These are phyloP conservation scores for Brotula barbata DNA, from an alignment of 2,797 vertebrate species.

Conservation along the genomic window DNA sequence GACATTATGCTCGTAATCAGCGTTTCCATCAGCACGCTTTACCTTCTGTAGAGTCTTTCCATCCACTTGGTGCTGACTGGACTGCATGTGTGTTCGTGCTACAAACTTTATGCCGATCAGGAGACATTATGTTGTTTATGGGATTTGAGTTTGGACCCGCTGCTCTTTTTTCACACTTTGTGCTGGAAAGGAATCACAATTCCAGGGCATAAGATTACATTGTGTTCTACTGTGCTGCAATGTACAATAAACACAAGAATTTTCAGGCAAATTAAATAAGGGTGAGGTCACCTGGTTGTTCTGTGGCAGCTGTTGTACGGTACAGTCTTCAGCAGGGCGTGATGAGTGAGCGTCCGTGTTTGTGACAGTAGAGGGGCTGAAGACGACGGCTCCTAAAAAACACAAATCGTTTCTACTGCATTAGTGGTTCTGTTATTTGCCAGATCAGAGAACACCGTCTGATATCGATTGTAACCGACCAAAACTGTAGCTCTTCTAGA, in stretches of 20 bases:
- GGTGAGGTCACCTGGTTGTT: constrained; percentile 72
- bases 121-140: not conserved
- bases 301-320: constrained; percentile 89
- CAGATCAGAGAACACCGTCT: too few species aligned
- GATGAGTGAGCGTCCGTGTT: constrained; percentile 84
- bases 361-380: constrained; percentile 85
- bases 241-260: not conserved
- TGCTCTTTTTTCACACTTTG: constrained; percentile 50
- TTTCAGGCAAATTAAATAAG: not conserved
- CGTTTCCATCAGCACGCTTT: not conserved
- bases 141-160: not conserved
- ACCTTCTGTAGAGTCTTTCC: constrained; percentile 39
- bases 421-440: too few species aligned
- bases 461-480: too few species aligned
- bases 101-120: not conserved
- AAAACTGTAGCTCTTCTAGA: too few species aligned
- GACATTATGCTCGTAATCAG: too few species aligned
- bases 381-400: constrained; percentile 68
- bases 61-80: not conserved
- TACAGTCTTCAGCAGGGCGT: constrained; percentile 80
- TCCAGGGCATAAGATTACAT: not conserved
- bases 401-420: too few species aligned
- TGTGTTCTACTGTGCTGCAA: not conserved
- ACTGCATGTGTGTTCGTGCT: constrained; percentile 13
- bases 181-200: constrained; percentile 45